These are phyloP conservation scores for Augochlora pura DNA, from an alignment of 1,140 invertebrate genomes.

Conservation along the genomic window DNA sequence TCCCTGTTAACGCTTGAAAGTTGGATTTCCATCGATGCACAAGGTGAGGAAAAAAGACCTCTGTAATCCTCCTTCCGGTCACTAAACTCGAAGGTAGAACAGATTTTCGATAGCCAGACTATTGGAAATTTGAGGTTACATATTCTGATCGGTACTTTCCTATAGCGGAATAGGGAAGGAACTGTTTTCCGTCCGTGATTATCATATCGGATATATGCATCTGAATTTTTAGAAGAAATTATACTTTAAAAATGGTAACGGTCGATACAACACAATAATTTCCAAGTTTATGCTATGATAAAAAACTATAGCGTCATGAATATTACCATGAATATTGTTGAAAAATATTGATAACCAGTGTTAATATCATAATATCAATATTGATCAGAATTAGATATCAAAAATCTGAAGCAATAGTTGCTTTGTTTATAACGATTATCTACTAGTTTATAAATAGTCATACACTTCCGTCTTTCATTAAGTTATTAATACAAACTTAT, in stretches of 20 bases:
- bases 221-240: neutral
- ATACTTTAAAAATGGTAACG: no score
- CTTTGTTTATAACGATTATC: no score
- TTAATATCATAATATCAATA: no score
- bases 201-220: neutral
- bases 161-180: neutral
- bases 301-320: no score
- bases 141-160: conserved; percentile 5
- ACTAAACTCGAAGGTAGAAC: conserved; percentile 30
- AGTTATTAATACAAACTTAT: neutral
- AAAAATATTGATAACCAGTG: no score
- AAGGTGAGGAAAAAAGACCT: conserved; percentile 21
- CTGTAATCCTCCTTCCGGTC: conserved; percentile 25
- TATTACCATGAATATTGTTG: no score
- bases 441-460: neutral
- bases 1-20: conserved; percentile 8
- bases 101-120: conserved; percentile 42
- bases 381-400: no score
- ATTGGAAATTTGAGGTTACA: conserved; percentile 20
- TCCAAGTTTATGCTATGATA: no score
- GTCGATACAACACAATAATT: no score
- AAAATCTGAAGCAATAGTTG: no score
- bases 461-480: neutral
- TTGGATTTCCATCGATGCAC: conserved; percentile 19
- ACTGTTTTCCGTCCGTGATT: neutral